Evolutionary conservation across 1,140 invertebrate genomes (phyloP), one percentile per base, ranked within the genome.

Genomic region (Phenacoccus solenopsis): DNA sequence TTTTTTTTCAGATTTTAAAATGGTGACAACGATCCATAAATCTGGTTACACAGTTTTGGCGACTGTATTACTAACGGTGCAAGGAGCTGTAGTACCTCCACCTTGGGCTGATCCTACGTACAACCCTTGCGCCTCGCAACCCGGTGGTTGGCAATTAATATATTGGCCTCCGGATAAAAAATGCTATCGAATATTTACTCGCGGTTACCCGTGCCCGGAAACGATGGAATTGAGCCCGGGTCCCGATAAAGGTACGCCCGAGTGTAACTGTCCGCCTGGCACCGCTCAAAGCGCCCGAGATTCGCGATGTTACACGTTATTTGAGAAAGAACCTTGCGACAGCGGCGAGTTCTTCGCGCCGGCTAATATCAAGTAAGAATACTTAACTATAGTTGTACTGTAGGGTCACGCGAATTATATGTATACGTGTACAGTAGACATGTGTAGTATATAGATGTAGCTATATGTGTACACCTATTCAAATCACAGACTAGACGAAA

Each of bases 171-270:
- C 82, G 0, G 87, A 93, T 75, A 87, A 87, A 71, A 87, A 89
- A 78, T 93, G 90, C 77, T 91, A 91, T 76, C 90, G 88, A 77
- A 91, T 93, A 78, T 93, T 91, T 76, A 84, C 88, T 81, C 87
- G 85, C 4, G 72, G 89, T 4, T 83, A 88, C 70, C 89, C 90
- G 0, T 92, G 90, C 78, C 88, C 90, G 5, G 87, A 89, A 4
- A 90, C 88, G 0, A 90, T 90, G 84, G 90, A 93, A 78, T 76
- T 93, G 5, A 87, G 85, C 71, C 89, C 88, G 1, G 80, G 81
- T 1, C 77, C 78, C 0, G 78, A 80, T 38, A 81, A 80, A 30
- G 81, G 83, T 56, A 83, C 82, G n/a, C 87, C 87, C 0, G 87
- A 90, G 75, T 91, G 89, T 77, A 83, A 86, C 68, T 91, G 89